Conservation (phyloP, 1,140 invertebrate species). For the Drosophila murphyi region DNA sequence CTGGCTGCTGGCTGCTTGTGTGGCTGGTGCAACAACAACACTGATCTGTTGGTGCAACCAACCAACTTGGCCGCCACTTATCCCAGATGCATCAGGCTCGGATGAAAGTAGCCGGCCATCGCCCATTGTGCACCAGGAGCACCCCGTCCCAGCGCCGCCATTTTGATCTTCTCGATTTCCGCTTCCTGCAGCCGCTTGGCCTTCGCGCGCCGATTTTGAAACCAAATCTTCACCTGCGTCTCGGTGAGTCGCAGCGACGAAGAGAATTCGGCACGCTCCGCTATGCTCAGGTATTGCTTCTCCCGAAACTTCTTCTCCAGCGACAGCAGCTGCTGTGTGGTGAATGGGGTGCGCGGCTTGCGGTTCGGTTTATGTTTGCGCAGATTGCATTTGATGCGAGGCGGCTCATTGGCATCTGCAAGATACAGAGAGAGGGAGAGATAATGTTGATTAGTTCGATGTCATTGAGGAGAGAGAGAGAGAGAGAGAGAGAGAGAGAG, state of each 20-base stretch:
- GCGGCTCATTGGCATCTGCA: slow-evolving; percentile 87
- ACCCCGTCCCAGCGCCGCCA: slow-evolving; percentile 88
- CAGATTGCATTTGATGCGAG: slow-evolving; percentile 96
- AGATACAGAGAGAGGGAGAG: slow-evolving; percentile 19
- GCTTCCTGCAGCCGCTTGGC: slow-evolving; percentile 97
- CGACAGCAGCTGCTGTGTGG: slow-evolving; percentile 96
- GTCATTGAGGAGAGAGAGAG: not conserved
- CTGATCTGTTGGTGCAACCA: slow-evolving; percentile 16
- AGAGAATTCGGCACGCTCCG: slow-evolving; percentile 98
- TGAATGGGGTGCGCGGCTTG: slow-evolving; percentile 98
- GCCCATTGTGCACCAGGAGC: slow-evolving; percentile 83
- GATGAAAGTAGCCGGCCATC: slow-evolving; percentile 84
- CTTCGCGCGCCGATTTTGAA: slow-evolving; percentile 97
- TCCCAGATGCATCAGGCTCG: slow-evolving; percentile 84
- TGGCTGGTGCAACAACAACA: slow-evolving; percentile 17
- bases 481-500: slow-evolving; percentile 10
- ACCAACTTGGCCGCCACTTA: slow-evolving; percentile 80
- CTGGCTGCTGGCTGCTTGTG: slow-evolving; percentile 9
- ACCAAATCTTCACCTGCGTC: slow-evolving; percentile 99
- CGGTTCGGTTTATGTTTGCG: slow-evolving; percentile 96
- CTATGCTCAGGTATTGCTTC: slow-evolving; percentile 98
- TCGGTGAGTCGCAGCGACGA: slow-evolving; percentile 96
- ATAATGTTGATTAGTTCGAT: slow-evolving; percentile 25
- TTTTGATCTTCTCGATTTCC: slow-evolving; percentile 95
- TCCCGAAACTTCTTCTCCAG: slow-evolving; percentile 98